Conservation (phyloP, 2,797 vertebrate genomes). For the Melanogrammus aeglefinus region DNA sequence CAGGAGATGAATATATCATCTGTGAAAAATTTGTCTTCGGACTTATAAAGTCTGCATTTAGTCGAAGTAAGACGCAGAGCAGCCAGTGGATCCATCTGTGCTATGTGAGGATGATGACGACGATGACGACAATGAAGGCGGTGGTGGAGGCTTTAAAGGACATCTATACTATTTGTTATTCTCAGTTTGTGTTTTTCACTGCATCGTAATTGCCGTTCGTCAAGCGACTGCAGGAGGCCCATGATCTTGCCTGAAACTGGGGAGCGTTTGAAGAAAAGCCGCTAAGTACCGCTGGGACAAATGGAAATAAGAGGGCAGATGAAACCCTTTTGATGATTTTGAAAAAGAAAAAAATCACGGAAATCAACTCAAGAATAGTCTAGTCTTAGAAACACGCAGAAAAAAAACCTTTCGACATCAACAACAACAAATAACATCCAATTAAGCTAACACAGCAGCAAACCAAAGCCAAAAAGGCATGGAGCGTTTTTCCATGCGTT, state of each 20-base stretch:
- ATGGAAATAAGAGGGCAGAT: neutral
- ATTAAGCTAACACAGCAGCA: neutral
- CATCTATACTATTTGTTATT: neutral
- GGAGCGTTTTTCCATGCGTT: neutral
- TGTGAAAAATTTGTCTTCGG: neutral
- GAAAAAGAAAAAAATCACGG: neutral
- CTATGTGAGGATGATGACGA: neutral
- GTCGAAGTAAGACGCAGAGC: slow-evolving; percentile 49
- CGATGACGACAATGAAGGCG: slow-evolving; percentile 6
- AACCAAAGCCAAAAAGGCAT: neutral
- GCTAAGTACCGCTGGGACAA: neutral
- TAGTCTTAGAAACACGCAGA: neutral
- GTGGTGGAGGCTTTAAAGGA: neutral
- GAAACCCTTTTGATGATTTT: neutral
- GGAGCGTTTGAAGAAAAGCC: neutral
- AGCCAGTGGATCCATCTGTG: slow-evolving; percentile 55
- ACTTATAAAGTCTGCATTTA: slow-evolving; percentile 19
- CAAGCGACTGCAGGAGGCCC: neutral
- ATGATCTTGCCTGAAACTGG: neutral
- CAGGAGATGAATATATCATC: neutral
- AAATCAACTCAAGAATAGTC: neutral
- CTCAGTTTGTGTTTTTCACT: neutral
- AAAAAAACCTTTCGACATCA: neutral
- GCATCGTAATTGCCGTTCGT: neutral
- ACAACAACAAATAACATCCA: slow-evolving; percentile 1